Percentiles rank a stretch among this genome's conserved stretches.
These are phyloP conservation scores for Clepsis dumicolana DNA, from an alignment of 2,888 invertebrate species.

Conservation along the genomic window DNA sequence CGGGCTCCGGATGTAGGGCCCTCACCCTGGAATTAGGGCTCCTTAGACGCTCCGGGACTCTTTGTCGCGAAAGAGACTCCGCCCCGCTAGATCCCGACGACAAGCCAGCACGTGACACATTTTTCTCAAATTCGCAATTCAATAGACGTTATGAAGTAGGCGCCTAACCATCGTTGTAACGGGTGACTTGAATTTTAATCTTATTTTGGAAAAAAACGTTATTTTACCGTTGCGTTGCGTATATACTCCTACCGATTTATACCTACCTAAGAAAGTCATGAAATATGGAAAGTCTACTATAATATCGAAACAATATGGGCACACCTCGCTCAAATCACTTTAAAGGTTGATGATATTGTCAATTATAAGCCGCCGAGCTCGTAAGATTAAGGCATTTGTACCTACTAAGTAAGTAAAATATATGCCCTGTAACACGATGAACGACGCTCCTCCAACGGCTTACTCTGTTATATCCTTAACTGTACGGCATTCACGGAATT, in stretches of 20 bases:
- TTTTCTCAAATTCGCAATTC: constrained; percentile 45
- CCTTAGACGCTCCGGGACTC: constrained; percentile 77
- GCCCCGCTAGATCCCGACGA: constrained; percentile 71
- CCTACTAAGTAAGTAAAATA: neutral
- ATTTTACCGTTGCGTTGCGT: neutral
- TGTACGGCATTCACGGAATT: constrained; percentile 33
- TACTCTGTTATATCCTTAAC: neutral
- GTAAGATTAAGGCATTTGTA: neutral
- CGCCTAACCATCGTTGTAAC: constrained; percentile 16
- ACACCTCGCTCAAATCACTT: neutral
- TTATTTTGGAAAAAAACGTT: constrained; percentile 18
- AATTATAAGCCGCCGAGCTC: neutral
- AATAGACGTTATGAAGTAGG: constrained; percentile 29
- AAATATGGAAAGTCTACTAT: neutral
- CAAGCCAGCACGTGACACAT: constrained; percentile 77
- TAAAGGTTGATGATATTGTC: neutral
- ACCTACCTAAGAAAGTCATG: too few species aligned
- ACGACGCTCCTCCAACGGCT: neutral
- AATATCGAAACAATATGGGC: neutral
- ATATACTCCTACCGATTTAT: too few species aligned
- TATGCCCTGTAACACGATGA: neutral
- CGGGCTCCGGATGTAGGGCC: constrained; percentile 79
- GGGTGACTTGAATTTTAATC: constrained; percentile 25
- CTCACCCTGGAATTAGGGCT: constrained; percentile 77
- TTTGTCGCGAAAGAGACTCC: constrained; percentile 72